Base-by-base conservation (phyloP, 2,113 vertebrate genomes). In the Phalacrocorax carbo region DNA sequence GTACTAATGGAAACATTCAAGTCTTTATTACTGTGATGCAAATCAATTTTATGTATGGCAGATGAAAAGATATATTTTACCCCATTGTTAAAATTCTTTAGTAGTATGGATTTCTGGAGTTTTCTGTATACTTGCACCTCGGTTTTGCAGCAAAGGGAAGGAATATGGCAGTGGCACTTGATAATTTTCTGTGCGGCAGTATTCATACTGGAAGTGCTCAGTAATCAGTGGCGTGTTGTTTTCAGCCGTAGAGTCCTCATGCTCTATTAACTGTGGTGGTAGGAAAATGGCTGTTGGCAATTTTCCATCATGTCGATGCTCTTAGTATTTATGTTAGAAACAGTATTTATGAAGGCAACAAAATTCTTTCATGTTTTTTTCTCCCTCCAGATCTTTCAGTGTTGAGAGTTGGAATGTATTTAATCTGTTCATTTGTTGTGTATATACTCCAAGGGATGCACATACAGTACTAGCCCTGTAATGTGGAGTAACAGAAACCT, bases 271-370 rank as follows among this genome's bases (percentile, higher is more conserved):
- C 96, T 93, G 61, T 89, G 77, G 82, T 94, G 86, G 93, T 97
- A 97, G 97, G 96, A 97, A 98, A 97, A 97, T 96, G 85, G 90
- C 96, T 97, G 46, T 94, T 97, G 97, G 97, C 97, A 96, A 97
- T 97, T 98, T 98, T 96, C 95, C 86, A 95, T 97, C 90, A 51
- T 95, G 94, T 95, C 92, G 96, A 6, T 94, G 96, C 85, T 90
- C 61, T 82, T 82, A 94, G 71, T 96, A 94, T 95, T 97, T 96
- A 86, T 12, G 55, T 95, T 94, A 95, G 93, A 88, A 97, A 61
- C 38, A 52, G 72, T 80, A 91, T 93, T 97, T 97, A 86, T 93
- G 92, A 96, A 92, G 54, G 66, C 65, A 93, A 62, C 86, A 94
- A 32, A 95, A 97, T 51, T 61, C 51, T 75, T 36, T 72, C 29